Evolutionary conservation across 2,113 vertebrate genomes (phyloP), one percentile per base, ranked within the genome.

Genomic region (Sinocyclocheilus anshuiensis): DNA sequence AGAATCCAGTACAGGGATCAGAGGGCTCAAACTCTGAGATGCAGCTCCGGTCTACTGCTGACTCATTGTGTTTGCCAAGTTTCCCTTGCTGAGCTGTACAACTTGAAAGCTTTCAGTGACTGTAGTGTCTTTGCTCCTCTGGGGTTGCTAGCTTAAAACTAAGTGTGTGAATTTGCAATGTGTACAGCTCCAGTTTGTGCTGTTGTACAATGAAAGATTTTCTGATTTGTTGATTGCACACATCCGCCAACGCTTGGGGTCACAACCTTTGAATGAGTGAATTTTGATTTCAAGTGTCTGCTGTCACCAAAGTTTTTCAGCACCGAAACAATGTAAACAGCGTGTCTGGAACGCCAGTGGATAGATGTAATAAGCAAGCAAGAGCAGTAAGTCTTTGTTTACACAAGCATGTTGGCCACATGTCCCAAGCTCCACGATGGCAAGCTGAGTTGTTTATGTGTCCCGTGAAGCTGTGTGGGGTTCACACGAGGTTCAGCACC

Each of bases 401-500:
- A 88, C 65, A 74, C 26, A 72, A 72, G 80, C 74, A 72, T 78
- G 88, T 87, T 75, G 83, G 81, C 87, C 81, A 75, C 76, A 85
- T 84, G 87, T 87, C 57, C 63, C 5, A 26, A 72, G 80, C 76
- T 22, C 71, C 80, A 85, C 76, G 86, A 86, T 80, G 85, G 84
- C 79, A 87, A 87, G 69, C 1, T 8, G 22, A 33, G 53, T 29
- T 84, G 69, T 86, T 84, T 86, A 89, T 90, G 86, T 84, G 84
- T 90, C 90, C 88, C 57, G 18, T 83, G 75, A 74, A 84, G 71
- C 86, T 26, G 22, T 24, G 6, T 13, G 42, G 81, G 77, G 94
- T 92, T 94, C 92, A 91, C 20, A 13, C 53, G 13, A 50, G 91
- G 92, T 92, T 72, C 92, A 86, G 81, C 15, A 33, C 65, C 78